Base-by-base conservation (phyloP, 2,888 invertebrate species). In the Dolichopus griseipennis region DNA sequence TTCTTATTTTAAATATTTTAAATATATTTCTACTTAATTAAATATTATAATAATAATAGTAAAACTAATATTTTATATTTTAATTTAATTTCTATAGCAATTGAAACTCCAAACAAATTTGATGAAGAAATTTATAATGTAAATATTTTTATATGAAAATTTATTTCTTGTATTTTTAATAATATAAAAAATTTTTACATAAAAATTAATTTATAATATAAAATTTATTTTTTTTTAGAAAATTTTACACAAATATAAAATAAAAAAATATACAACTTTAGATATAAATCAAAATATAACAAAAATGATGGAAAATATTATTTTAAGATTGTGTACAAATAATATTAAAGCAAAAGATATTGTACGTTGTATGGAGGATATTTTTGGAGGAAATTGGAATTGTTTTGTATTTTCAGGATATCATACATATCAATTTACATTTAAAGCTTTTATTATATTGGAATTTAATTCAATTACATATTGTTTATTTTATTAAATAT, bases 361-460 rank as follows among this genome's bases (percentile, higher is more conserved):
- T 20, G 18, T 27, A 18, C 22, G 4, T 22, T 27, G 12, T 33
- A 64, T 64, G 64, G 3, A 37, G 7, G n/a, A 34, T n/a, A 37
- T 64, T n/a, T 64, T 64, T 64, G 33, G 33, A n/a, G 64, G 64
- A 15, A 64, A 64, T 64, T 64, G 33, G 33, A 64, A 64, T 64
- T 64, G 64, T 64, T 64, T 64, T 37, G 9, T 64, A 64, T 64
- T 64, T 64, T 10, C 34, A 9, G 37, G 20, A 34, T 37, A 64
- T 64, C 33, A 64, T 37, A n/a, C 33, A 20, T 64, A 64, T 37
- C 18, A 64, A 20, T 64, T 64, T 37, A 64, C 33, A 37, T 64
- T 33, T 64, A 64, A 34, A n/a, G 64, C n/a, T 64, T 64, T 34
- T n/a, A 64, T 64, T 20, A 34, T 15, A 5, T 27, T 63, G 63